Evolutionary conservation across 2,113 vertebrate species (phyloP).

Genomic region (Piprites chloris): DNA sequence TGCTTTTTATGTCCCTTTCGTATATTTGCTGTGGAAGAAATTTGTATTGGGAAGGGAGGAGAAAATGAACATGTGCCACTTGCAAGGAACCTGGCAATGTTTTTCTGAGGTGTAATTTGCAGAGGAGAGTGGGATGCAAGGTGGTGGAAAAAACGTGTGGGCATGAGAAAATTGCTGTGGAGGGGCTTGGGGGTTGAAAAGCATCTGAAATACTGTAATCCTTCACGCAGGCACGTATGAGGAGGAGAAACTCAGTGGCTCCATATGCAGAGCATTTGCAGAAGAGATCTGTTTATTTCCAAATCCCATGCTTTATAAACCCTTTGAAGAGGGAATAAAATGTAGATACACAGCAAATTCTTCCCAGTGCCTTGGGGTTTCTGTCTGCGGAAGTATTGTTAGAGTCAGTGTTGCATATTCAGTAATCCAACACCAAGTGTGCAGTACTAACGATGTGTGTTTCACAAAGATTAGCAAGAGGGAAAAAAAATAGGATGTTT

Average conservation of each 20-base stretch:
- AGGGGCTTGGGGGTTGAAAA: background rate
- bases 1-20: constrained; percentile 10
- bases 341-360: background rate
- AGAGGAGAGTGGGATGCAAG: background rate
- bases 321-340: background rate
- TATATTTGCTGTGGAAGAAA: background rate
- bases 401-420: background rate
- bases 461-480: background rate
- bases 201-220: constrained; percentile 13
- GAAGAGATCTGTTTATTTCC: constrained; percentile 45
- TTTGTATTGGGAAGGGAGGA: background rate
- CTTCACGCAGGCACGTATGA: background rate
- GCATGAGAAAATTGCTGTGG: background rate
- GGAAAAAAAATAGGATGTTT: background rate
- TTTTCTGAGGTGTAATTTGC: constrained; percentile 30
- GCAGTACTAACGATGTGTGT: background rate
- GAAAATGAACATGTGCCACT: constrained; percentile 43
- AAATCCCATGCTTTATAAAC: background rate
- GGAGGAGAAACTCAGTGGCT: constrained; percentile 2
- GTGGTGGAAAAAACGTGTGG: background rate
- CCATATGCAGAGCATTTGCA: constrained; percentile 3
- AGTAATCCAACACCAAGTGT: background rate
- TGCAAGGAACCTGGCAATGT: constrained; percentile 4
- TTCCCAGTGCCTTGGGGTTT: background rate
- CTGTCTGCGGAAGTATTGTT: background rate